Evolutionary conservation across 2,888 invertebrate genomes (phyloP), one percentile per base, ranked within the genome.

Genomic region (Amiota communis): DNA sequence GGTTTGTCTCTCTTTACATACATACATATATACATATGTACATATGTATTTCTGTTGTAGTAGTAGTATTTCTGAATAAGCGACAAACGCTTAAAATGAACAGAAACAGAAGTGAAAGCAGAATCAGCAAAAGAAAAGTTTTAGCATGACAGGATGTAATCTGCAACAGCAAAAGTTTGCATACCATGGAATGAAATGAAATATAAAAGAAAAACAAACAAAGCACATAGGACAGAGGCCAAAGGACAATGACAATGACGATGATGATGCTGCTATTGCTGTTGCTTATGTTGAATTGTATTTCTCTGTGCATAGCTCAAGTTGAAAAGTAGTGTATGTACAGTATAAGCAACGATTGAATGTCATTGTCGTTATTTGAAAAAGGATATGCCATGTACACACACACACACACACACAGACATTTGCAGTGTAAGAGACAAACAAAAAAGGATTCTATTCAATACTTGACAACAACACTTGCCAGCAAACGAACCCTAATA

Each of bases 111-210:
- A 61, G 23, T 10, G 53, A 51, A n/a, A 12, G 53, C 53, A 12
- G 53, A 9, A 20, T 15, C 17, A 11, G 59, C n/a, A n/a, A 17
- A 59, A 10, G 8, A 23, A 65, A 65, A 65, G 65, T 65, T 65
- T 65, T 10, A 65, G 65, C 65, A 65, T 65, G 65, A 65, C 65
- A 65, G 65, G 65, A 65, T 65, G 65, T 65, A 65, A 65, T 65
- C 65, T 65, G 65, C 65, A 65, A 65, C 65, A 65, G 65, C 65
- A 48, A 65, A 65, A 65, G 49, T 65, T 65, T 65, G 65, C 46
- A 64, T 64, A 64, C 47, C n/a, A 47, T n/a, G n/a, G 15, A 47
- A 47, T 36, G 36, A 6, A 36, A 36, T 36, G 36, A 36, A 36
- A 36, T 36, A 36, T 36, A 36, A 36, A 36, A 36, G 36, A 36